phyloP scores from a whole-genome alignment of 2,888 invertebrate genomes.

The Ectobius pallidus region DNA sequence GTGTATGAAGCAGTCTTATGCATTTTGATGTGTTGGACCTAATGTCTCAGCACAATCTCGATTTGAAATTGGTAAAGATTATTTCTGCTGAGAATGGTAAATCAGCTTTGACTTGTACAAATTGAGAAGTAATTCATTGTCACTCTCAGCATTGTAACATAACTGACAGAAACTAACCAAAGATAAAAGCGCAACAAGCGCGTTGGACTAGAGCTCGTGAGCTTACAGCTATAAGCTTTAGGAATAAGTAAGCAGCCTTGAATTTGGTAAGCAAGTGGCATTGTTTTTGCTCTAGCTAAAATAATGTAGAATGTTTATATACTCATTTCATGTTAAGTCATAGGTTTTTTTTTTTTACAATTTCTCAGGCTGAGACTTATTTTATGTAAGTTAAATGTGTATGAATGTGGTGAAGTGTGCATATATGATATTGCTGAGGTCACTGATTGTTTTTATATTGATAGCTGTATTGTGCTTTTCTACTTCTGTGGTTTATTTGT shows the following conservation, averaged over 20 bases:
- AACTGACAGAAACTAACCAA: not conserved
- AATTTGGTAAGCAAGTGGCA: conserved; percentile 2
- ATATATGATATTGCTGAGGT: not conserved
- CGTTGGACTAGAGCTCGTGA: no score
- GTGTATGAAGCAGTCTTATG: not conserved
- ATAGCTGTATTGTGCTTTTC: conserved; percentile 19
- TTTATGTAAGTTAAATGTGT: conserved; percentile 18
- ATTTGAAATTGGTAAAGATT: not conserved
- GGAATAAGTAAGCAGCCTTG: conserved; percentile 9
- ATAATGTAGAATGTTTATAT: not conserved
- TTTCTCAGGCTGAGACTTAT: conserved; percentile 15
- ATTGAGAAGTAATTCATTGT: not conserved
- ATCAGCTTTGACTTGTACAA: not conserved
- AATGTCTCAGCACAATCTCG: not conserved
- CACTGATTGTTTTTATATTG: conserved; percentile 1
- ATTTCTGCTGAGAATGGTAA: not conserved
- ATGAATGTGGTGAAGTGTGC: not conserved
- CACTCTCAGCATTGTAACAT: not conserved
- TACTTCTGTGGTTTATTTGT: conserved; percentile 18
- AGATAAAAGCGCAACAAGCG: not conserved
- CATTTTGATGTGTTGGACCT: not conserved
- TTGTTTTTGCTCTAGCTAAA: not conserved
- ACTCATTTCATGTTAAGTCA: not conserved
- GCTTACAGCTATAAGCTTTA: not conserved
- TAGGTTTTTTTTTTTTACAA: not conserved